Percentiles rank a stretch among this genome's conserved stretches.
Conservation (phyloP, 2,888 invertebrate genomes). For the Epinotia brunnichana region DNA sequence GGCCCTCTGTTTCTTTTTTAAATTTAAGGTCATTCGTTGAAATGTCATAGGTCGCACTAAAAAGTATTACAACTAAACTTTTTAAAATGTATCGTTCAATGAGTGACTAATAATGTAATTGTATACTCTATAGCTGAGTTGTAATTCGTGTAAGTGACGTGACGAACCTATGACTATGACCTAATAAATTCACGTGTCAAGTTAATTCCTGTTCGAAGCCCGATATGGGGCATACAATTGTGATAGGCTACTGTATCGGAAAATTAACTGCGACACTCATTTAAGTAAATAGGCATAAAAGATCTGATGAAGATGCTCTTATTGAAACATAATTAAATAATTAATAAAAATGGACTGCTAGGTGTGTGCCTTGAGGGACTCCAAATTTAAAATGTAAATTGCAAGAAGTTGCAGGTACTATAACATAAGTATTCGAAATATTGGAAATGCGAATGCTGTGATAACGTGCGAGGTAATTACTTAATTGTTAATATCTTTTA, state of each 20-base stretch:
- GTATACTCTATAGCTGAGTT: neutral
- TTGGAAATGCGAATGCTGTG: slow-evolving; percentile 72
- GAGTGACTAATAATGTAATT: slow-evolving; percentile 21
- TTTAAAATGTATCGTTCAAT: slow-evolving; percentile 19
- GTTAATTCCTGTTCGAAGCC: neutral
- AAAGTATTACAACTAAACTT: slow-evolving; percentile 1
- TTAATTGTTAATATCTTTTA: slow-evolving; percentile 52
- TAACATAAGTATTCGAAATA: slow-evolving; percentile 56
- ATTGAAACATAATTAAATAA: slow-evolving; percentile 11
- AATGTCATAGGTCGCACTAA: slow-evolving; percentile 1
- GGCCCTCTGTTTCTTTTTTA: neutral
- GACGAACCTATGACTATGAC: neutral
- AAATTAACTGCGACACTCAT: neutral
- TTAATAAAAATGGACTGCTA: slow-evolving; percentile 61
- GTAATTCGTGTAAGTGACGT: slow-evolving; percentile 13
- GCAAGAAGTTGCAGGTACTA: slow-evolving; percentile 55
- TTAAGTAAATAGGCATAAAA: neutral
- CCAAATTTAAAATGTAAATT: slow-evolving; percentile 53
- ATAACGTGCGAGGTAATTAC: slow-evolving; percentile 62
- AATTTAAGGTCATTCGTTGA: neutral
- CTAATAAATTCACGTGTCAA: slow-evolving; percentile 12
- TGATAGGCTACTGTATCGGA: neutral
- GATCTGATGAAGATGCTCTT: neutral
- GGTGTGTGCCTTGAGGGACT: slow-evolving; percentile 71
- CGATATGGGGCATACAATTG: neutral